A percentile compares a stretch with the other conserved stretches of the same genome.
These are phyloP conservation scores for Epicauta chinensis DNA, from an alignment of 1,140 invertebrate species.

Conservation along the genomic window DNA sequence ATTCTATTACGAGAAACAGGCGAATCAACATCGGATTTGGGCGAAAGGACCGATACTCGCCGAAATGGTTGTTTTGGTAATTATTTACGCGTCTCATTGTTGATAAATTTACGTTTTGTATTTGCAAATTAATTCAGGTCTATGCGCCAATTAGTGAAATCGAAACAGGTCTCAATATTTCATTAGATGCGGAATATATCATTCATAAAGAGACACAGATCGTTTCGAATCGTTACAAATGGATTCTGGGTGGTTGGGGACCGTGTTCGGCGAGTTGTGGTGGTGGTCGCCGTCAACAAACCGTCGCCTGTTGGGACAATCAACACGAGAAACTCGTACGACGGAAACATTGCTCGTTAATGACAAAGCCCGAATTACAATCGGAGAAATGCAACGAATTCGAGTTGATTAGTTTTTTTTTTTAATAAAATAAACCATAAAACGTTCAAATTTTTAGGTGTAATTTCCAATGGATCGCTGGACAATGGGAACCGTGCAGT, in stretches of 20 bases:
- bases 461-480: slow-evolving; percentile 54
- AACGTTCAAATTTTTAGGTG: slow-evolving; percentile 45
- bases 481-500: slow-evolving; percentile 59
- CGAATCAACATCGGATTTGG: slow-evolving; percentile 46
- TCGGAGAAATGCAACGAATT: slow-evolving; percentile 48
- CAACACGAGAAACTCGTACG: slow-evolving; percentile 45
- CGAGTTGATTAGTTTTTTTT: slow-evolving; percentile 39
- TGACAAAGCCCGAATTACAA: slow-evolving; percentile 42
- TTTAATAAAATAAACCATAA: background rate
- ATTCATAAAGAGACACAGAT: slow-evolving; percentile 38
- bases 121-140: background rate
- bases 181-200: slow-evolving; percentile 36
- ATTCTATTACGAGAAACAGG: slow-evolving; percentile 48
- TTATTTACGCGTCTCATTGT: slow-evolving; percentile 9
- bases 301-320: slow-evolving; percentile 47
- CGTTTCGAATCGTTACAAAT: slow-evolving; percentile 44
- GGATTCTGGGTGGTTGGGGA: slow-evolving; percentile 51
- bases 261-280: slow-evolving; percentile 52
- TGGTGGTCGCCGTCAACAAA: slow-evolving; percentile 46
- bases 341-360: slow-evolving; percentile 44
- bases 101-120: too few species aligned
- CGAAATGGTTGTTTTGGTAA: slow-evolving; percentile 55
- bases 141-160: slow-evolving; percentile 14
- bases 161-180: slow-evolving; percentile 34
- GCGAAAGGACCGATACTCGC: slow-evolving; percentile 51